phyloP scores from a whole-genome alignment of 2,797 vertebrate species.

The Thalassophryne amazonica region DNA sequence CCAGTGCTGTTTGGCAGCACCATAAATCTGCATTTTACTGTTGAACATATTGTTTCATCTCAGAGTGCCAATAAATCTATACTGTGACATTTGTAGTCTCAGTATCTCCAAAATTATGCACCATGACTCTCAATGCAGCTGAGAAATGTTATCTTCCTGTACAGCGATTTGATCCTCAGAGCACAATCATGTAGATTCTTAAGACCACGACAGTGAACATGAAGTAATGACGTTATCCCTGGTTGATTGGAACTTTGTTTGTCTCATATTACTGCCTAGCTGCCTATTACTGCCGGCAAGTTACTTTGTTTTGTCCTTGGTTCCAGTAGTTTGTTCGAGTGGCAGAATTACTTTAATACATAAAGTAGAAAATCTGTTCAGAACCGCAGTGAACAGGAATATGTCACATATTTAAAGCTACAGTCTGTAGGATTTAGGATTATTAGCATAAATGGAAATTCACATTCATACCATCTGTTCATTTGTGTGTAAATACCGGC shows the following conservation, averaged over 20 bases:
- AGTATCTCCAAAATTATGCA: neutral
- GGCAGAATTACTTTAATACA: constrained; percentile 1
- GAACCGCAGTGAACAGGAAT: too few relatives aligned
- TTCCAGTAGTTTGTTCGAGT: constrained; percentile 11
- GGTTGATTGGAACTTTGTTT: constrained; percentile 37
- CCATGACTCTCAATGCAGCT: neutral
- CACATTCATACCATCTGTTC: too few relatives aligned
- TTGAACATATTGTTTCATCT: constrained; percentile 30
- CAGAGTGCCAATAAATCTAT: constrained; percentile 33
- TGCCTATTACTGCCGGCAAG: constrained; percentile 31
- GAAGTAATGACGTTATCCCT: constrained; percentile 24
- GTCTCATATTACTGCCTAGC: constrained; percentile 36
- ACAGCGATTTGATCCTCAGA: constrained; percentile 15
- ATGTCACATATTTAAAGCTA: too few relatives aligned
- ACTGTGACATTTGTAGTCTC: constrained; percentile 7
- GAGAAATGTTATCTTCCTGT: neutral
- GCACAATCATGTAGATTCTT: constrained; percentile 30
- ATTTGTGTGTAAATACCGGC: too few relatives aligned
- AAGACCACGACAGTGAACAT: constrained; percentile 18
- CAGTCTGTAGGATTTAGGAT: too few relatives aligned
- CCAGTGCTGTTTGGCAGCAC: constrained; percentile 24
- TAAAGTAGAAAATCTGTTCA: neutral
- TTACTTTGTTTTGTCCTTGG: constrained; percentile 17
- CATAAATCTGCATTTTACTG: constrained; percentile 50
- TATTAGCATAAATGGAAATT: too few relatives aligned